A percentile compares a stretch with the other conserved stretches of the same genome.
These are phyloP conservation scores for Temnothorax curvispinosus DNA, from an alignment of 1,140 invertebrate genomes.

Conservation along the genomic window DNA sequence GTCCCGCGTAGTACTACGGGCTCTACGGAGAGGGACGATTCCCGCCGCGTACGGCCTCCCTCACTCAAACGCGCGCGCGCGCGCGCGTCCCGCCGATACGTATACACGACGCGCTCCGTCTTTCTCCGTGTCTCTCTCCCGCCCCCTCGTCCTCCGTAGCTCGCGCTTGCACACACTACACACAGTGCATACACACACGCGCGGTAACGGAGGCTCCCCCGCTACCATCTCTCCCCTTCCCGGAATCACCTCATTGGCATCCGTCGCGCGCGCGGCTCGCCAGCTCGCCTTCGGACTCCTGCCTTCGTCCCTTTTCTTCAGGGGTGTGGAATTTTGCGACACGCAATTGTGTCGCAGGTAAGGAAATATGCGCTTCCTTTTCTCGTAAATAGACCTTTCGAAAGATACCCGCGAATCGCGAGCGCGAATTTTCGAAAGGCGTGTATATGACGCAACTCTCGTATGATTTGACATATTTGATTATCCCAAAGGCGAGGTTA, in stretches of 20 bases:
- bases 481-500: not conserved
- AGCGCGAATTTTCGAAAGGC: not conserved
- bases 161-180: not conserved
- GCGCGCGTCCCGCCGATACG: not conserved
- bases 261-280: constrained; percentile 33
- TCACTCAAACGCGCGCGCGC: not conserved
- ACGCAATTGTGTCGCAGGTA: not conserved
- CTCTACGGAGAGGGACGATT: constrained; percentile 69
- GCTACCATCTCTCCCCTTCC: constrained; percentile 35
- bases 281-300: constrained; percentile 1
- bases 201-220: not conserved
- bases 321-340: not conserved
- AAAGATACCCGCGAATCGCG: not conserved
- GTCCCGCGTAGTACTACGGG: constrained; percentile 71
- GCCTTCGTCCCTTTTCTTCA: constrained; percentile 1
- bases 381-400: not conserved
- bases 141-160: not conserved
- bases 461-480: not conserved
- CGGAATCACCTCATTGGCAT: constrained; percentile 52
- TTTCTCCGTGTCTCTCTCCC: not conserved
- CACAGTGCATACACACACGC: not conserved
- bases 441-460: not conserved
- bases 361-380: not conserved
- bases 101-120: not conserved
- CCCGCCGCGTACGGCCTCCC: constrained; percentile 64